Evolutionary conservation across 2,797 vertebrate genomes (phyloP).

Genomic region (Crax fasciolata): DNA sequence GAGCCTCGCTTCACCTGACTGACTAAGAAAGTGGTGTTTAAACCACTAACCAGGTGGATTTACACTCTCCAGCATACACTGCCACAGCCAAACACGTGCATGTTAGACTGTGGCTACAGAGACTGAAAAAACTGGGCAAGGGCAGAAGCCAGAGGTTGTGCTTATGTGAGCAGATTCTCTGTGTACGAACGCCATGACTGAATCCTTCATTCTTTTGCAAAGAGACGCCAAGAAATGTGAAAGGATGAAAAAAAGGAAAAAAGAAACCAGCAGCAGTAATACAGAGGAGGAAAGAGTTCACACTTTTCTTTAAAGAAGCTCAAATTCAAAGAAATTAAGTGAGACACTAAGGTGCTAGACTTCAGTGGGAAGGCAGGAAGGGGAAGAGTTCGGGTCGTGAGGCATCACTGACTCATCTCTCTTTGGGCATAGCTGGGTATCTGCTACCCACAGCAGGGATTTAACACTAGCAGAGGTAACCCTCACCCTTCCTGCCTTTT

Average conservation of each 20-base stretch:
- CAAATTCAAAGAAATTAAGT: neutral
- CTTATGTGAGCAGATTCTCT: neutral
- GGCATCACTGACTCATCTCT: neutral
- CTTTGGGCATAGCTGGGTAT: neutral
- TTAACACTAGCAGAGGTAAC: neutral
- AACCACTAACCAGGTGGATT: conserved; percentile 6
- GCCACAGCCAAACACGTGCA: neutral
- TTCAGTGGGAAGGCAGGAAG: neutral
- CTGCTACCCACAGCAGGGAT: neutral
- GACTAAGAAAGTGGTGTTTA: neutral
- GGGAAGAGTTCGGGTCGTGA: neutral
- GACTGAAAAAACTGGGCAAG: neutral
- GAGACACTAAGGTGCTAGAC: neutral
- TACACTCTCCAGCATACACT: neutral
- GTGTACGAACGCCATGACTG: accelerated
- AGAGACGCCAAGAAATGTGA: neutral
- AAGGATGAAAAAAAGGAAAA: neutral
- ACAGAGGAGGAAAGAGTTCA: too few relatives aligned
- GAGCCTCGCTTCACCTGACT: neutral
- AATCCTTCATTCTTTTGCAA: neutral
- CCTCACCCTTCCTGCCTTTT: neutral
- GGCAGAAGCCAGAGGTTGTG: neutral
- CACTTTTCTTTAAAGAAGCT: neutral
- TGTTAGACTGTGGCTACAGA: neutral
- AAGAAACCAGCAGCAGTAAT: neutral